Base-by-base conservation (phyloP, 1,140 invertebrate genomes). In the Polypedilum vanderplanki region DNA sequence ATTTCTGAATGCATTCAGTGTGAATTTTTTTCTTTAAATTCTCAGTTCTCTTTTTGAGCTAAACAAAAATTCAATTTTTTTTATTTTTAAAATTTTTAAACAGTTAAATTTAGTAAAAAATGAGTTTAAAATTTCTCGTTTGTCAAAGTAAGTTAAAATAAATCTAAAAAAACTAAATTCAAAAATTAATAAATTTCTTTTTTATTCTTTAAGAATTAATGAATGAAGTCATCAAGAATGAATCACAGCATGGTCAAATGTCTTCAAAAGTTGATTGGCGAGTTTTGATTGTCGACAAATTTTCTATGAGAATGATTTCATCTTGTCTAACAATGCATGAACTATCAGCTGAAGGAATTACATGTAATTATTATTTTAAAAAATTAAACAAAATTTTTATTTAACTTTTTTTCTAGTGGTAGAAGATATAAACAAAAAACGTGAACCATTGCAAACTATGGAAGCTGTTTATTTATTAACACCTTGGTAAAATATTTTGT, bases 291-390 rank as follows among this genome's bases (percentile, higher is more conserved):
- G 97, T 99, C 33, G 98, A 99, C 84, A 93, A 98, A 80, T 86
- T 99, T 15, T 93, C 96, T 12, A 99, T 98, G 96, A 86, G 97
- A 76, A 99, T 99, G 96, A 93, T 99, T 0, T 99, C 97, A 2
- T 95, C 98, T 1, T 99, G 98, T 83, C 98, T 96, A 84, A 99
- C 99, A 86, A 99, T 99, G 98, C 97, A 98, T 84, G 96, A 99
- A 81, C 98, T 99, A 76, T 98, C 97, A 78, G 94, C 95, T 67
- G 96, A 99, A 85, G 98, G 98, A 78, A 98, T 99, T 76, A 99
- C 98, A 75, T 90, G 93, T 95, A 87, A 88, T 89, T 85, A 76
- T 33, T n/a, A n/a, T n/a, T n/a, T n/a, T n/a, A n/a, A n/a, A n/a
- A 65, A 15, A 73, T 73, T 20, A 0, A 18, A 1, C 20, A 40